Base-by-base conservation (phyloP, 2,888 invertebrate genomes). In the Drosophila eohydei region DNA sequence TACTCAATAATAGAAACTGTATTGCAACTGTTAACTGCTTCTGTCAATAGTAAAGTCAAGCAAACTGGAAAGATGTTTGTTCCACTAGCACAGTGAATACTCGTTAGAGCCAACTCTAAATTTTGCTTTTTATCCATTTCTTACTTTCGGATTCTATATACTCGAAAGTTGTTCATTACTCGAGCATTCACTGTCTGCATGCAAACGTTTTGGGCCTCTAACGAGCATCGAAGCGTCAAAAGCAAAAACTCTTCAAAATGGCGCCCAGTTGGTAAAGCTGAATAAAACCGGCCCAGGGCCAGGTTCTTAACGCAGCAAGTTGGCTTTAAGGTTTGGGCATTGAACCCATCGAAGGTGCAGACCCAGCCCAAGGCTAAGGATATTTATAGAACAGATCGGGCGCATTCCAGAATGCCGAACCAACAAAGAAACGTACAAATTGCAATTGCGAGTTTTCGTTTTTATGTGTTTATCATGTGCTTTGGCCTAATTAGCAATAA, bases 401-500 rank as follows among this genome's bases (percentile, higher is more conserved):
- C 32, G 50, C 32, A 52, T 54, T 65, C 55, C 50, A 50, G 41
- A 5, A 16, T 41, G 30, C 57, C 28, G 50, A 28, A 36, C 44
- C 68, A 66, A 65, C 67, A 68, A 61, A 62, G 48, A 66, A 40
- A 40, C 52, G 30, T 43, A 50, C 48, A 36, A 72, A 59, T 30
- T 61, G 11, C 50, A 66, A 38, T 38, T 51, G 48, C 46, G 21
- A 54, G 63, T 40, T 51, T 28, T 41, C 40, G 16, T 54, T 54
- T 54, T 54, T 40, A 54, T 38, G 51, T 63, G 26, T 44, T 48
- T 41, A 32, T 63, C 52, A 16, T 69, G 71, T 77, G 73, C 73
- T 75, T 78, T 88, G 83, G 80, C 88, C 85, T 83, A 82, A 84
- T 88, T 88, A 80, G 62, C 74, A 58, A 52, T 61, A 75, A 61